Percentiles rank a stretch among this genome's conserved stretches.
Evolutionary conservation across 2,888 invertebrate genomes (phyloP).

Genomic region (Sycophila texana): DNA sequence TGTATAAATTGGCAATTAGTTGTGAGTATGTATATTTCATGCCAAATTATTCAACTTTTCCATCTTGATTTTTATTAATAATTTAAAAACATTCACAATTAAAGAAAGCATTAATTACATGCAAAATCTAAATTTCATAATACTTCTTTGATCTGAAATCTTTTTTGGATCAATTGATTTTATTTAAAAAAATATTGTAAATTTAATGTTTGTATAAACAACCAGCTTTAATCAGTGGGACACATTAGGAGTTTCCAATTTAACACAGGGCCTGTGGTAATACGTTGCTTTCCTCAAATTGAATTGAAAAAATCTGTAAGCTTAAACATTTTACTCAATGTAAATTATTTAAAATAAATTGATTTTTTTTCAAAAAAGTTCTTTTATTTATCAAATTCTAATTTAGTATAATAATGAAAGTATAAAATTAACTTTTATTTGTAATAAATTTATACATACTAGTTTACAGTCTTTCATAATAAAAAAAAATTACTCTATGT

Average conservation of each 20-base stretch:
- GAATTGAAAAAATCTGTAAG: conserved; percentile 29
- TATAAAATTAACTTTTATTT: conserved; percentile 12
- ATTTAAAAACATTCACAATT: neutral
- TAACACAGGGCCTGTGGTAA: neutral
- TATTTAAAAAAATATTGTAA: neutral
- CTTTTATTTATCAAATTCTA: conserved; percentile 32
- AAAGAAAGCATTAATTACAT: neutral
- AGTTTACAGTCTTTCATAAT: neutral
- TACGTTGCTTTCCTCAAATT: conserved; percentile 20
- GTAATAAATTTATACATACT: neutral
- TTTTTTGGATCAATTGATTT: conserved; percentile 6
- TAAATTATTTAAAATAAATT: conserved; percentile 68
- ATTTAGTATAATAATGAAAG: neutral
- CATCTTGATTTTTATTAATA: neutral
- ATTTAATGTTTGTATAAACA: too few species aligned
- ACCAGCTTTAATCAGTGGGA: too few species aligned
- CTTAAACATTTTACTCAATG: conserved; percentile 57
- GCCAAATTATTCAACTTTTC: conserved; percentile 6
- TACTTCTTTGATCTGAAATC: conserved; percentile 18
- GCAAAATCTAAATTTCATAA: neutral
- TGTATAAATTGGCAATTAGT: conserved; percentile 1
- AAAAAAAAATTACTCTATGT: neutral
- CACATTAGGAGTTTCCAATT: neutral
- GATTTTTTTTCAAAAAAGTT: conserved; percentile 61
- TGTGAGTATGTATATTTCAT: conserved; percentile 1